Conservation (phyloP, 2,113 vertebrate genomes). For the Strix uralensis region DNA sequence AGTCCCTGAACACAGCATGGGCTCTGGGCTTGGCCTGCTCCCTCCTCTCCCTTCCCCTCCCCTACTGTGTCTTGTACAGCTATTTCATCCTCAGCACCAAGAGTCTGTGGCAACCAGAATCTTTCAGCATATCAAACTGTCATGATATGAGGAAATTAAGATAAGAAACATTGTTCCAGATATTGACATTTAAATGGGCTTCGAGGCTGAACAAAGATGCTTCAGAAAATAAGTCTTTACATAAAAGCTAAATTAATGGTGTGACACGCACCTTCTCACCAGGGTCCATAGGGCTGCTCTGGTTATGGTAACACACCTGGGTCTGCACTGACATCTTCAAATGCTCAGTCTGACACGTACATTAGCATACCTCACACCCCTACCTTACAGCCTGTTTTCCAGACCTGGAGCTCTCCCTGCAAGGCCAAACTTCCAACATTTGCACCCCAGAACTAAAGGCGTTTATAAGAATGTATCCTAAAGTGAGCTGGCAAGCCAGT, state of each 20-base stretch:
- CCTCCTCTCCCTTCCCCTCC: not conserved
- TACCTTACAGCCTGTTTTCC: rapidly evolving
- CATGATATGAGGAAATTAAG: not conserved
- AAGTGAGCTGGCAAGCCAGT: not conserved
- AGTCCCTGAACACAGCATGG: not conserved
- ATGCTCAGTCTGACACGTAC: rapidly evolving
- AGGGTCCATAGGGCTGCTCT: not conserved
- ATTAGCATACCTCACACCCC: not conserved
- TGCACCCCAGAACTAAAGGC: not conserved
- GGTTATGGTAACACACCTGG: not conserved
- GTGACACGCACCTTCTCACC: not conserved
- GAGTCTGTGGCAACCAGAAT: not conserved
- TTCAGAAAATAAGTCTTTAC: not conserved
- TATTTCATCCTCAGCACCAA: not conserved
- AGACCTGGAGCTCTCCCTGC: not conserved
- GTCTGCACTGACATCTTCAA: not conserved
- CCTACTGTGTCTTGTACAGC: not conserved
- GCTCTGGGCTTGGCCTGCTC: not conserved
- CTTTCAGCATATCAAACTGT: not conserved
- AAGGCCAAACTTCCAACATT: not conserved
- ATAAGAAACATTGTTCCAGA: not conserved
- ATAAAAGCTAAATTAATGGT: not conserved
- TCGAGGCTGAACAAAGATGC: not conserved
- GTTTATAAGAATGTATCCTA: not conserved
- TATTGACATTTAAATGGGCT: not conserved